Evolutionary conservation across 2,888 invertebrate species (phyloP), one percentile per base, ranked within the genome.

Genomic region (Drosophila mettleri): DNA sequence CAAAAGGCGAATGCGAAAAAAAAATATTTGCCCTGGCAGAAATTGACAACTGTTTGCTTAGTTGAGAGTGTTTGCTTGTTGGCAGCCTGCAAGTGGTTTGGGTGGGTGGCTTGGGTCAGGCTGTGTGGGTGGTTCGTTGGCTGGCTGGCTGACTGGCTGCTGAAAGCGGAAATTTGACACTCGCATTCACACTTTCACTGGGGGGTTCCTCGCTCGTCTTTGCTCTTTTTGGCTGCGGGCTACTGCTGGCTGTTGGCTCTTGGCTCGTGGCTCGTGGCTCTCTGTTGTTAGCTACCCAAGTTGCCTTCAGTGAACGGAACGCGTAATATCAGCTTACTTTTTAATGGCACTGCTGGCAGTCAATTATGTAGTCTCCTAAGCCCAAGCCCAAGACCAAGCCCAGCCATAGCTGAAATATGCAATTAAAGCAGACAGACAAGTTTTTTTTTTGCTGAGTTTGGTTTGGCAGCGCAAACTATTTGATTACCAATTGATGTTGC

Each of bases 1-100:
- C 60, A 65, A 77, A 77, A 74, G 71, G 79, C 79, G 64, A 79
- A 76, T 67, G 83, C 73, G 53, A 74, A 86, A 81, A 45, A 45
- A 27, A 83, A 88, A 80, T 84, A 86, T 84, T 84, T 88, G 81
- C 78, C 49, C 78, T 77, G 69, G 70, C 86, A 86, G 88, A 84
- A 88, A 88, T 86, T 84, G 83, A 88, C 83, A 84, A 84, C 88
- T 84, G 83, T 84, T 88, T 84, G 83, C 84, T 80, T 83, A 84
- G 83, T 80, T 74, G 83, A 83, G 88, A 83, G 83, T 82, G 82
- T 82, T 82, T 82, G 86, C 82, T 38, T 46, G 54, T 38, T 31
- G 43, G 20, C 52, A 38, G 38, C 6, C 5, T 27, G 46, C 27
- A 38, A 18, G 16, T 10, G 36, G 48, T 16, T 8, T 33, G 20